Conservation (phyloP, 2,113 vertebrate species). For the Haemorhous mexicanus region DNA sequence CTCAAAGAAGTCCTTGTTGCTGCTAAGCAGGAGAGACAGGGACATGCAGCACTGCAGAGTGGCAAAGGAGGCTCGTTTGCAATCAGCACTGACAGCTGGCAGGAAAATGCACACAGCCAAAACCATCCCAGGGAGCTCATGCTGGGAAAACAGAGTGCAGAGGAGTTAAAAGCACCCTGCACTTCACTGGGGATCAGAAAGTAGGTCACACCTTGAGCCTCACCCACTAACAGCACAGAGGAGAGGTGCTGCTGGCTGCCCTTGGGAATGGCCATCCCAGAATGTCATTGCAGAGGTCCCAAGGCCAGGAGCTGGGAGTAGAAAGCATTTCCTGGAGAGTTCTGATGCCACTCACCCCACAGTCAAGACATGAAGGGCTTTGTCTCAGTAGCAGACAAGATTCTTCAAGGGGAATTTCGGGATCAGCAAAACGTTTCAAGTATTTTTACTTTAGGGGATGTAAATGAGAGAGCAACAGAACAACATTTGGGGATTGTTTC, state of each 20-base stretch:
- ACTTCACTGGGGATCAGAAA: neutral
- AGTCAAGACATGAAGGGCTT: fast-evolving
- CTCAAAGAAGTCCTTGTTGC: neutral
- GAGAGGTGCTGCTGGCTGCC: neutral
- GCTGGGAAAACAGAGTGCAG: neutral
- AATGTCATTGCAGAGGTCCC: neutral
- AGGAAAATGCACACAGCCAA: neutral
- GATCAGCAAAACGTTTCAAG: neutral
- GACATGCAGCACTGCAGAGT: neutral
- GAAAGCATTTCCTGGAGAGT: neutral
- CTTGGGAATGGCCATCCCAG: neutral
- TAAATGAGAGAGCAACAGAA: neutral
- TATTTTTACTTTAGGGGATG: neutral
- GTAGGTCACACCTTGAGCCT: slow-evolving; percentile 32
- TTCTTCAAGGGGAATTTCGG: neutral
- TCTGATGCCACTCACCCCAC: neutral
- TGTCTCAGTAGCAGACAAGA: neutral
- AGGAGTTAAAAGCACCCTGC: slow-evolving; percentile 13
- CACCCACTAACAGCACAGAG: neutral
- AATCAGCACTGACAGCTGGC: neutral
- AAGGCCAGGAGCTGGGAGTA: neutral
- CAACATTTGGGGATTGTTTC: neutral
- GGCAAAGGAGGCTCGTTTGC: neutral
- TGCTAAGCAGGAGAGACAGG: neutral
- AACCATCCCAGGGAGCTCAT: neutral